phyloP scores from a whole-genome alignment of 2,888 invertebrate genomes.

The Aphelenchoides bicaudatus region DNA sequence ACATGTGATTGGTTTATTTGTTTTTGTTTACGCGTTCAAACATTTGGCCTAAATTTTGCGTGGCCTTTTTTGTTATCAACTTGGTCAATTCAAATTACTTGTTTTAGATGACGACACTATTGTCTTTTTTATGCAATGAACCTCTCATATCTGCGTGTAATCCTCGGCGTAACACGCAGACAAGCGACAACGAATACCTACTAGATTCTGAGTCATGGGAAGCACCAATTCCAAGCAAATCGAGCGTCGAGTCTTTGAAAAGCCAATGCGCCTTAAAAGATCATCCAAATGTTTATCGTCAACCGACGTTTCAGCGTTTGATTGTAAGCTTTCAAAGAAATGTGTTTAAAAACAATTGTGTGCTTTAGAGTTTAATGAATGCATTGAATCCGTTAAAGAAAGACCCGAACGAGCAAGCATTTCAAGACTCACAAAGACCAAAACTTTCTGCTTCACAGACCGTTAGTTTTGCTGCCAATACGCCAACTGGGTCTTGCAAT shows the following conservation, averaged over 20 bases:
- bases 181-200: slow-evolving; percentile 9
- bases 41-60: too few species aligned
- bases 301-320: slow-evolving; percentile 3
- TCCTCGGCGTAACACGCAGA: slow-evolving; percentile 3
- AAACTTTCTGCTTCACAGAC: slow-evolving; percentile 13
- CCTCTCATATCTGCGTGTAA: slow-evolving; percentile 9
- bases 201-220: slow-evolving; percentile 18
- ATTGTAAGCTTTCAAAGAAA: neutral
- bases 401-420: neutral
- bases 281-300: neutral
- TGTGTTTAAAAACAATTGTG: neutral
- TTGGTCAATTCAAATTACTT: too few species aligned
- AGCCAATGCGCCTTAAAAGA: neutral
- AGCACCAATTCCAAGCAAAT: too few species aligned
- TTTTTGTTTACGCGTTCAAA: too few species aligned
- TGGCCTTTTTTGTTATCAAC: too few species aligned
- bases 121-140: slow-evolving; percentile 14
- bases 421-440: neutral
- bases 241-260: too few species aligned
- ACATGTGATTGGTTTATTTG: too few species aligned
- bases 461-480: slow-evolving; percentile 13
- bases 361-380: neutral
- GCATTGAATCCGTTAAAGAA: slow-evolving; percentile 12
- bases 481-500: neutral
- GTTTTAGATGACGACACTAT: slow-evolving; percentile 14